Conservation (phyloP, 2,113 vertebrate species). For the Mastomys coucha region DNA sequence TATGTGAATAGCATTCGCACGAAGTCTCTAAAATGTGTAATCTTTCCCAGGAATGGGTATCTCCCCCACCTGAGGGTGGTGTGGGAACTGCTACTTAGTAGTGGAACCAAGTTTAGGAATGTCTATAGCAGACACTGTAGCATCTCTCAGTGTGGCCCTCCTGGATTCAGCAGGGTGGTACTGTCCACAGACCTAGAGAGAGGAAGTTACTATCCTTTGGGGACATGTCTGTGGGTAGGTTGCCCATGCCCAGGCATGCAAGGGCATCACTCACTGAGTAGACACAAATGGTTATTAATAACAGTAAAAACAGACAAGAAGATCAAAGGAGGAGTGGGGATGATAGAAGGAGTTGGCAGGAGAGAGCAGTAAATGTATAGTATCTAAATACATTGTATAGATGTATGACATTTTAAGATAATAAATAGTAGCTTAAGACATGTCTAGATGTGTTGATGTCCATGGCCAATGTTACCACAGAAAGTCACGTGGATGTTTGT, state of each 20-base stretch:
- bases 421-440: not conserved
- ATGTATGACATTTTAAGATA: not conserved
- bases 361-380: not conserved
- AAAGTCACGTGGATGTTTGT: not conserved
- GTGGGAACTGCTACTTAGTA: slow-evolving; percentile 26
- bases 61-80: not conserved
- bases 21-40: slow-evolving; percentile 9
- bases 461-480: not conserved
- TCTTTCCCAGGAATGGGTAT: not conserved
- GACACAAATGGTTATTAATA: not conserved
- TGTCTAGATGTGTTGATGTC: not conserved
- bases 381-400: not conserved
- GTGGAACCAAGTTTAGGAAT: slow-evolving; percentile 8
- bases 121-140: not conserved
- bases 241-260: not conserved
- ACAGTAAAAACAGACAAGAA: not conserved
- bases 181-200: not conserved
- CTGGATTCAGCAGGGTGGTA: not conserved
- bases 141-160: not conserved
- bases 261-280: not conserved
- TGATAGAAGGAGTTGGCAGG: not conserved
- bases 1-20: not conserved
- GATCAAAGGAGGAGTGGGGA: not conserved
- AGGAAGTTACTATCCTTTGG: not conserved
- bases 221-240: not conserved